Percentiles rank a stretch among this genome's conserved stretches.
These are phyloP conservation scores for Erythrolamprus reginae DNA, from an alignment of 2,113 vertebrate genomes.

Conservation along the genomic window DNA sequence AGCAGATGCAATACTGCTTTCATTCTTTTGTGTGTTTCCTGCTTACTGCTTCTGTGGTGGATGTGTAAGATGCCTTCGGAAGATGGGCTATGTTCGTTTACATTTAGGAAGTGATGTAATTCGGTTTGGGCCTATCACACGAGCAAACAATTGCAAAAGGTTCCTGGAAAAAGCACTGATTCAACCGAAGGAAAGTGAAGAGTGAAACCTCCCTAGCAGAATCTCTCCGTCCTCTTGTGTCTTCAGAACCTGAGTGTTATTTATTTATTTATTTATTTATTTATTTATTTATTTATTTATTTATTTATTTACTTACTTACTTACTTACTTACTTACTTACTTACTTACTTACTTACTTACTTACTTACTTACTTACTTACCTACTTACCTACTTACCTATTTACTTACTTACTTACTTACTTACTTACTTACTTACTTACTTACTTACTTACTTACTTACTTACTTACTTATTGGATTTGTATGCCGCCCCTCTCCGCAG, in stretches of 20 bases:
- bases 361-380: too few species aligned
- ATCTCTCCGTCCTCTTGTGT: background rate
- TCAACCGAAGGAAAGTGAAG: constrained; percentile 35
- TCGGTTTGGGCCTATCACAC: constrained; percentile 80
- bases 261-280: too few species aligned
- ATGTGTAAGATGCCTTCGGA: constrained; percentile 69
- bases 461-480: too few species aligned
- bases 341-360: too few species aligned
- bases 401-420: too few species aligned
- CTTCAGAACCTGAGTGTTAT: background rate
- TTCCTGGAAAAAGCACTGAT: constrained; percentile 50
- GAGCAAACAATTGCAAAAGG: constrained; percentile 71
- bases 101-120: constrained; percentile 90
- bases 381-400: too few species aligned
- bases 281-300: too few species aligned
- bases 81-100: constrained; percentile 73
- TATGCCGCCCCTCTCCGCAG: too few species aligned
- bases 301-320: too few species aligned
- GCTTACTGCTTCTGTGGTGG: constrained; percentile 76
- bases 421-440: too few species aligned
- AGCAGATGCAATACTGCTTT: constrained; percentile 50
- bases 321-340: too few species aligned
- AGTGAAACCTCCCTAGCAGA: background rate
- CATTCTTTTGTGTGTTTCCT: constrained; percentile 75
- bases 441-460: too few species aligned